Conservation (phyloP, 2,113 vertebrate genomes). For the Chamaea fasciata region DNA sequence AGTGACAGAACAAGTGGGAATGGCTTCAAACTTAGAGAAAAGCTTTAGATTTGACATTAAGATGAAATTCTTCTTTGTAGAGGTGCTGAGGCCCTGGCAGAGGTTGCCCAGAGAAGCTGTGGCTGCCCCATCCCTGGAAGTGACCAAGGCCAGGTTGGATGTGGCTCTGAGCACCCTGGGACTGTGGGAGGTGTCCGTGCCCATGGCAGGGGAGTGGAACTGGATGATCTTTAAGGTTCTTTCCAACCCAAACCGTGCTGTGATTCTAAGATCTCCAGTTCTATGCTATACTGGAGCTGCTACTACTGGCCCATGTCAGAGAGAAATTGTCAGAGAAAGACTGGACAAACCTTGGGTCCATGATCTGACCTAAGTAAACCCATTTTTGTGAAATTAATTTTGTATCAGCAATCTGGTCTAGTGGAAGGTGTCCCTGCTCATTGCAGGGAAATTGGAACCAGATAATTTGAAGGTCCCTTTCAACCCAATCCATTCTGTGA, state of each 20-base stretch:
- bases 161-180: background rate
- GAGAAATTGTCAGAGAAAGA: background rate
- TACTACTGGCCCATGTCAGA: background rate
- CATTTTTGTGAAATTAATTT: background rate
- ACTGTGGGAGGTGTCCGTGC: background rate
- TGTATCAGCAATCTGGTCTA: background rate
- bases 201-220: background rate
- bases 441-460: background rate
- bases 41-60: background rate
- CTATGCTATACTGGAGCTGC: rapidly evolving
- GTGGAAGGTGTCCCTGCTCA: background rate
- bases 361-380: background rate
- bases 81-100: background rate
- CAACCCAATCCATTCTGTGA: background rate
- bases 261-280: background rate
- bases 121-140: background rate
- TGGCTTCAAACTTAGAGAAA: background rate
- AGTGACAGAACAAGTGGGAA: background rate
- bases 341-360: background rate
- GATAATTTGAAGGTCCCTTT: background rate
- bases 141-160: rapidly evolving
- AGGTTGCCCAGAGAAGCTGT: background rate
- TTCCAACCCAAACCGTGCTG: background rate
- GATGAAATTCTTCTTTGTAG: background rate
- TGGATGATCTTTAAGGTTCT: background rate